Evolutionary conservation across 2,888 invertebrate species (phyloP).

Genomic region (Mythimna ferrago): DNA sequence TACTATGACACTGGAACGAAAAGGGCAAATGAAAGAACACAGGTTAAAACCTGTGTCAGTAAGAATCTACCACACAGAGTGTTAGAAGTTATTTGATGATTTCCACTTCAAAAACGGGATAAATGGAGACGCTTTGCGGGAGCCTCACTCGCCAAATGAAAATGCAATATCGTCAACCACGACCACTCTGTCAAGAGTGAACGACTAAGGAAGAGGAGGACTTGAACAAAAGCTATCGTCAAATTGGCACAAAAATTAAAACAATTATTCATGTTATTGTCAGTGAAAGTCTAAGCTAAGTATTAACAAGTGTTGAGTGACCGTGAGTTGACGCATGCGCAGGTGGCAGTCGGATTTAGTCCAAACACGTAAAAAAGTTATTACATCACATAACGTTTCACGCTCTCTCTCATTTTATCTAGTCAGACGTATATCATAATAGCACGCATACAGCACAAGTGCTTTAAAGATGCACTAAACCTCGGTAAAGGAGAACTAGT

Average conservation of each 20-base stretch:
- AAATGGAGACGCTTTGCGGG: no score
- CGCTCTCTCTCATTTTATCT: constrained; percentile 69
- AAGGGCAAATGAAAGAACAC: no score
- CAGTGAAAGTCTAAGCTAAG: constrained; percentile 62
- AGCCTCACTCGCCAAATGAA: no score
- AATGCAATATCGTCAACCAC: no score
- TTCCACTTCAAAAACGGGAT: no score
- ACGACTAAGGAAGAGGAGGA: no score
- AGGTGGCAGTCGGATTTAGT: constrained; percentile 63
- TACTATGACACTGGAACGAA: no score
- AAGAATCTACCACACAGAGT: no score
- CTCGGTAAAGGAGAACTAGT: constrained; percentile 19
- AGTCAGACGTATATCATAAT: constrained; percentile 55
- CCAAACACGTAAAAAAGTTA: constrained; percentile 71
- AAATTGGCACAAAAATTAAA: not conserved
- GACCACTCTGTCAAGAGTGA: no score
- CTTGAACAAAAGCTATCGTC: no score
- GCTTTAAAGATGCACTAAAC: constrained; percentile 40
- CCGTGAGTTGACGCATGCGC: constrained; percentile 59
- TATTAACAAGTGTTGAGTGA: constrained; percentile 58
- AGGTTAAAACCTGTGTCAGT: no score
- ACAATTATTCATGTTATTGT: constrained; percentile 30
- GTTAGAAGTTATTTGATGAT: no score
- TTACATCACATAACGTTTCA: constrained; percentile 72
- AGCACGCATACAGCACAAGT: constrained; percentile 41